Conservation (phyloP, 2,797 vertebrate species). For the Lindbergichthys nudifrons region DNA sequence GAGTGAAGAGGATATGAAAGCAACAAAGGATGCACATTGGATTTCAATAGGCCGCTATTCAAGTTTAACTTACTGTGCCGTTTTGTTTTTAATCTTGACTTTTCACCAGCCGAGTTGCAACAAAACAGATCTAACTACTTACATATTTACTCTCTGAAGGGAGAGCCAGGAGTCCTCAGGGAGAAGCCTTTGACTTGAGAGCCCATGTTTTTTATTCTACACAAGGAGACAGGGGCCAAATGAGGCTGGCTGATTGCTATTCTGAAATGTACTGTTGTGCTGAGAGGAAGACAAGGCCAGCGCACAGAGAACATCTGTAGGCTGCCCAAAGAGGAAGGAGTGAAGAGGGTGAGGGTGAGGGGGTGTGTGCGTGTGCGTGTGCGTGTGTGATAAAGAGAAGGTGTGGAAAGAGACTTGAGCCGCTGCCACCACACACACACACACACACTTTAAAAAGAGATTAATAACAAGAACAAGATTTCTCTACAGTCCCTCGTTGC, state of each 20-base stretch:
- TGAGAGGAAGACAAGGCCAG: slow-evolving; percentile 58
- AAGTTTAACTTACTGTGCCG: slow-evolving; percentile 34
- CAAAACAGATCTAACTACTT: slow-evolving; percentile 43
- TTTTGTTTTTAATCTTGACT: slow-evolving; percentile 35
- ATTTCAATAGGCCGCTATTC: slow-evolving; percentile 32
- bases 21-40: slow-evolving; percentile 34
- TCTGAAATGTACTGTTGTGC: slow-evolving; percentile 57
- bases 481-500: slow-evolving; percentile 56
- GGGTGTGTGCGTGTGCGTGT: slow-evolving; percentile 25
- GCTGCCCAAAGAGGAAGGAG: slow-evolving; percentile 56
- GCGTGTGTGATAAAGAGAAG: not conserved
- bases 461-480: slow-evolving; percentile 63
- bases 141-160: slow-evolving; percentile 30
- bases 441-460: slow-evolving; percentile 64
- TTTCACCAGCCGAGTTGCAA: slow-evolving; percentile 14
- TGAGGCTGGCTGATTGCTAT: slow-evolving; percentile 67
- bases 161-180: slow-evolving; percentile 20
- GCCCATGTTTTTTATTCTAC: slow-evolving; percentile 37
- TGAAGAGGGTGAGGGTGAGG: slow-evolving; percentile 17
- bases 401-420: slow-evolving; percentile 27
- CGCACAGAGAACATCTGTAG: slow-evolving; percentile 56
- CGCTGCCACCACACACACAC: slow-evolving; percentile 32
- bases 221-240: slow-evolving; percentile 57
- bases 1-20: slow-evolving; percentile 29
- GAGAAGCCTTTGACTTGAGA: slow-evolving; percentile 43